Evolutionary conservation across 2,888 invertebrate species (phyloP).

Genomic region (Lithosia quadra): DNA sequence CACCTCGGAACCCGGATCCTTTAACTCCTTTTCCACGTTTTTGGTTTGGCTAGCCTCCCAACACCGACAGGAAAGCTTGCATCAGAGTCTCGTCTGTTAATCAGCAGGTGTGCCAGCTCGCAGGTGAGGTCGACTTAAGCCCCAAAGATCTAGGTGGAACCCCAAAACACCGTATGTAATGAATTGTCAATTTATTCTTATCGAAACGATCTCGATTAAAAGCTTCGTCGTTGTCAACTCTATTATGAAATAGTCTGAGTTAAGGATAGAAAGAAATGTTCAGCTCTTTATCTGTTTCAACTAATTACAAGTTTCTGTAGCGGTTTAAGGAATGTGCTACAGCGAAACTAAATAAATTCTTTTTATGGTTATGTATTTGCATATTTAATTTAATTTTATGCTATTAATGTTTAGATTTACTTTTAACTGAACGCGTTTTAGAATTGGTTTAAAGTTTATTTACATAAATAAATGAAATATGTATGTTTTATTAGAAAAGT

Average conservation of each 20-base stretch:
- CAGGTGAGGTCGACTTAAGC: no score
- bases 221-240: background rate
- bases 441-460: background rate
- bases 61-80: no score
- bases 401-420: background rate
- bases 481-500: background rate
- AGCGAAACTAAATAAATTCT: conserved; percentile 31
- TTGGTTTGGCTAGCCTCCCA: no score
- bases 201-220: background rate
- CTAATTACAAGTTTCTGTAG: conserved; percentile 62
- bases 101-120: no score
- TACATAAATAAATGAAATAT: background rate
- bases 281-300: conserved; percentile 57
- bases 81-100: no score
- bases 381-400: conserved; percentile 5
- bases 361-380: conserved; percentile 6
- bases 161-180: background rate
- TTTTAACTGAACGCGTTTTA: background rate
- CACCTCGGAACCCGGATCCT: no score
- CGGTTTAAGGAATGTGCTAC: conserved; percentile 50
- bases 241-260: conserved; percentile 9
- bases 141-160: no score
- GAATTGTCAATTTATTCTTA: background rate
- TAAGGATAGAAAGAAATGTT: conserved; percentile 47
- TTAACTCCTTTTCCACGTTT: no score